Conservation (phyloP, 2,113 vertebrate species). For the Riparia riparia region DNA sequence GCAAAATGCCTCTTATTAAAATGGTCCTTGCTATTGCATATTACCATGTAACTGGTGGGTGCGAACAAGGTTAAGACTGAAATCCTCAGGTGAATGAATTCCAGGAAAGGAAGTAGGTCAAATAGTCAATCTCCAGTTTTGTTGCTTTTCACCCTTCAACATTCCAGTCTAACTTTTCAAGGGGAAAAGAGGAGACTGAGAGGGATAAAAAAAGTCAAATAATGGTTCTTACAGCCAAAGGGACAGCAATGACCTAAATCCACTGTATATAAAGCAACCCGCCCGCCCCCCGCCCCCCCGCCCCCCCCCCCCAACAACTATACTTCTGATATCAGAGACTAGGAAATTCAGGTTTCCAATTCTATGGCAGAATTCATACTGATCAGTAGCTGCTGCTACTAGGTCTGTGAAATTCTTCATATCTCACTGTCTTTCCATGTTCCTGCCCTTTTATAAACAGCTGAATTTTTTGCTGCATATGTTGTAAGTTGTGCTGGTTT, state of each 20-base stretch:
- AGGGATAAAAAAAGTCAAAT: background rate
- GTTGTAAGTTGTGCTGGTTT: background rate
- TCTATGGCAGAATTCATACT: background rate
- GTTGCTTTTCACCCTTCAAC: background rate
- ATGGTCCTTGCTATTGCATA: background rate
- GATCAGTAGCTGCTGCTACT: background rate
- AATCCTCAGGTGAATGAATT: background rate
- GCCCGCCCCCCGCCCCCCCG: no score
- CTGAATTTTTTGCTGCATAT: background rate
- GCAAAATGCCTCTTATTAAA: background rate
- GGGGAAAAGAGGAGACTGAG: background rate
- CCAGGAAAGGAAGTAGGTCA: background rate
- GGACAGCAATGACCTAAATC: background rate
- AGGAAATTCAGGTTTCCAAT: background rate
- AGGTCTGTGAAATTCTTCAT: background rate
- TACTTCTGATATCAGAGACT: background rate
- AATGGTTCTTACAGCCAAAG: background rate
- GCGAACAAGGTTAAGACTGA: background rate
- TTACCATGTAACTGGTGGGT: background rate
- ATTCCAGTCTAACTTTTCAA: background rate
- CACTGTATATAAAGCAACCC: background rate
- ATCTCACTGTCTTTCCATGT: background rate
- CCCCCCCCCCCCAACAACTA: no score
- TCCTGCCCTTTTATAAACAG: background rate
- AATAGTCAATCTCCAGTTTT: background rate